Conservation (phyloP, 2,113 vertebrate species). For the Hippolais icterina region DNA sequence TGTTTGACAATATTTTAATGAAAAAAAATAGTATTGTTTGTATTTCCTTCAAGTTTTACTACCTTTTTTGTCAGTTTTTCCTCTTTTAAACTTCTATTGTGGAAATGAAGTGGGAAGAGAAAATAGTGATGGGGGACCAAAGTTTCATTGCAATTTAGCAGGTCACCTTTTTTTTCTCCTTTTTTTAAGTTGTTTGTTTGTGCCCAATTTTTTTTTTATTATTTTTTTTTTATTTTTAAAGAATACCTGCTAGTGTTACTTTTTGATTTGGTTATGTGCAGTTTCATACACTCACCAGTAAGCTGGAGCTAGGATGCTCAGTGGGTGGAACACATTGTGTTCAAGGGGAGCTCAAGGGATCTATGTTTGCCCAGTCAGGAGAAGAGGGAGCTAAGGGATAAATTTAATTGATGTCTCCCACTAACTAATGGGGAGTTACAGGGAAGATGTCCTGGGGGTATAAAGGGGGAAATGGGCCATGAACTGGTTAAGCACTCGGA, state of each 20-base stretch:
- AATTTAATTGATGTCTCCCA: not conserved
- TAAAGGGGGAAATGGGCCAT: not conserved
- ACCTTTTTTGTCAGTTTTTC: not conserved
- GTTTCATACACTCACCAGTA: not conserved
- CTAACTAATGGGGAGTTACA: not conserved
- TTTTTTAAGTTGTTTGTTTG: not conserved
- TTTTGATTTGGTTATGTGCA: not conserved
- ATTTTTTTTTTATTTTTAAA: not conserved
- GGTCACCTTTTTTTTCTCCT: accelerated
- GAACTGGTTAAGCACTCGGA: not conserved
- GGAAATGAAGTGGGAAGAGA: not conserved
- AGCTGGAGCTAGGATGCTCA: not conserved
- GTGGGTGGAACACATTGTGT: not conserved
- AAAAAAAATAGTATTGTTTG: not conserved
- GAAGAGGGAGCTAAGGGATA: not conserved
- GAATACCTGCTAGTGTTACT: not conserved
- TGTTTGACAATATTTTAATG: not conserved
- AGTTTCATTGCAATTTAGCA: not conserved
- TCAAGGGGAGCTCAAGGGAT: not conserved
- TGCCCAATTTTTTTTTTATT: not conserved
- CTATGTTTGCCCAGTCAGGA: not conserved
- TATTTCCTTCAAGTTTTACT: not conserved
- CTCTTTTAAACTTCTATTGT: not conserved
- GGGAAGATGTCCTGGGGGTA: not conserved
- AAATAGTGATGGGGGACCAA: not conserved